phyloP scores from a whole-genome alignment of 2,888 invertebrate genomes.

The Eupithecia pulchellata region DNA sequence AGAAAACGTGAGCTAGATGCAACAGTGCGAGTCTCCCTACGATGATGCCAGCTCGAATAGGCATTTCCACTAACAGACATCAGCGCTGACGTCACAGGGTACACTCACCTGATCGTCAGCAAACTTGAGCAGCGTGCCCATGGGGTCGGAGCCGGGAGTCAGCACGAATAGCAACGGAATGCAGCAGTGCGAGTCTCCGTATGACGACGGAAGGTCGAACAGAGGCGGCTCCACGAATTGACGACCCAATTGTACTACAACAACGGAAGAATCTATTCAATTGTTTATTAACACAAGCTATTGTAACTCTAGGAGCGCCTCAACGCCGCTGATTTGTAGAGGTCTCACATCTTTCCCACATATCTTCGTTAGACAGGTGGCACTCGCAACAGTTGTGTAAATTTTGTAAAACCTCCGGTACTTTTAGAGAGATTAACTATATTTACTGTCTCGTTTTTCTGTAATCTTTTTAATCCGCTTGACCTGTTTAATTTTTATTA shows the following conservation, averaged over 20 bases:
- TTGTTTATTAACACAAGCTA: too few species aligned
- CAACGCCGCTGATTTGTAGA: too few species aligned
- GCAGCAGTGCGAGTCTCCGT: conserved; percentile 92
- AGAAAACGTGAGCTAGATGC: too few species aligned
- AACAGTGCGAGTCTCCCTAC: not conserved
- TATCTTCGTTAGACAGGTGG: too few species aligned
- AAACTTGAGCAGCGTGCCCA: conserved; percentile 94
- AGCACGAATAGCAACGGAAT: conserved; percentile 96
- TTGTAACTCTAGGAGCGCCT: too few species aligned
- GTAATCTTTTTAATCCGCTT: too few species aligned
- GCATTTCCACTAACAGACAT: not conserved
- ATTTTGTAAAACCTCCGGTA: too few species aligned
- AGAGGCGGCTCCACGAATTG: conserved; percentile 95
- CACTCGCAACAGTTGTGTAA: too few species aligned
- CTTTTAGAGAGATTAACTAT: too few species aligned
- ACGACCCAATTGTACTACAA: conserved; percentile 88
- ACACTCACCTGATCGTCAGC: conserved; percentile 91
- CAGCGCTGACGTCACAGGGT: not conserved
- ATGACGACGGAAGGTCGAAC: conserved; percentile 94
- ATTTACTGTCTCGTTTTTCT: too few species aligned
- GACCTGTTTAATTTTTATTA: too few species aligned
- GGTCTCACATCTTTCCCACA: too few species aligned
- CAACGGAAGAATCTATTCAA: not conserved
- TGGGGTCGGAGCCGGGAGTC: conserved; percentile 97
- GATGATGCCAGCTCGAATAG: not conserved